These are phyloP conservation scores for Isurus oxyrinchus DNA, from an alignment of 2,113 vertebrate species.

Conservation along the genomic window DNA sequence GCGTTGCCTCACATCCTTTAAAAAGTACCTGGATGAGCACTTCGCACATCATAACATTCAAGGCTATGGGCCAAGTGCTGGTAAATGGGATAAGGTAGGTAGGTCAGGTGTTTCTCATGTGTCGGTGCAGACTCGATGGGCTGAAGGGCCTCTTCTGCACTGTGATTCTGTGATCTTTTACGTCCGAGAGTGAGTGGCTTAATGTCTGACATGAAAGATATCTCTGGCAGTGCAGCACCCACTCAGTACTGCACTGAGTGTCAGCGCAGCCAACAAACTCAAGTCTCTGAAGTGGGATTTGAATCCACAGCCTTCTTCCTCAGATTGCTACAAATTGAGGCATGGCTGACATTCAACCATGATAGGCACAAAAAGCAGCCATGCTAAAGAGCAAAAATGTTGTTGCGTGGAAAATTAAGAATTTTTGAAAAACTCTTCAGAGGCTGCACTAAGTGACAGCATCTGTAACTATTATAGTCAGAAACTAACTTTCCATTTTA, in stretches of 20 bases:
- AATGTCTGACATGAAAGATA: background rate
- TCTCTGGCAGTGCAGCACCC: no score
- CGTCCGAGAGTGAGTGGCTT: background rate
- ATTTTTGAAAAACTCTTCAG: background rate
- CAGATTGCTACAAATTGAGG: background rate
- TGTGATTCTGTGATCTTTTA: no score
- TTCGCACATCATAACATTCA: no score
- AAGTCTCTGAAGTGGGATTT: background rate
- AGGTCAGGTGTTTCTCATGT: no score
- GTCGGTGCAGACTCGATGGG: no score
- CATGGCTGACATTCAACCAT: background rate
- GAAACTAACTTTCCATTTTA: background rate
- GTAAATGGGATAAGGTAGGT: no score
- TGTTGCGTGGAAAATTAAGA: no score
- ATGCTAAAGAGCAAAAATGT: background rate
- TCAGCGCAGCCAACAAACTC: background rate
- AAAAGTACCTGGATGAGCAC: no score
- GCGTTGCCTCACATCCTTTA: no score
- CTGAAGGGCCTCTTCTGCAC: no score
- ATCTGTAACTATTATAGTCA: background rate
- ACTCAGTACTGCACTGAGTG: background rate
- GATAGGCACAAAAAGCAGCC: background rate
- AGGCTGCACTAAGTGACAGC: background rate
- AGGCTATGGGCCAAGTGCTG: no score
- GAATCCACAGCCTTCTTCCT: background rate